Evolutionary conservation across 2,113 vertebrate genomes (phyloP), one percentile per base, ranked within the genome.

Genomic region (Murina feae): DNA sequence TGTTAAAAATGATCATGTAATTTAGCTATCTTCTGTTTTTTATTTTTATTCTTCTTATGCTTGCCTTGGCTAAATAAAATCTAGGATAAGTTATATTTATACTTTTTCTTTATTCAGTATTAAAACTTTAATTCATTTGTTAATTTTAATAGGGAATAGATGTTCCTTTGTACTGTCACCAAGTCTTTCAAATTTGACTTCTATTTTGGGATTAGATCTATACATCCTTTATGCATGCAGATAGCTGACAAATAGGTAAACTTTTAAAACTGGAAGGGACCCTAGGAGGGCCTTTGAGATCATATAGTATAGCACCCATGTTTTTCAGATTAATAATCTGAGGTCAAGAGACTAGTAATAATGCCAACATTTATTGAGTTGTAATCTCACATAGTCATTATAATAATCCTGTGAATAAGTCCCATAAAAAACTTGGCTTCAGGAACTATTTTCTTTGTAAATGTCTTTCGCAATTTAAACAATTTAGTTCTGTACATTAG

Each of bases 391-490:
- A 23, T 30, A 60, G 42, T 91, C 39, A 21, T 72, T 90, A 23
- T 66, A 81, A 84, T 21, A 88, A 49, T 53, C 39, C n/a, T 84
- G 5, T 91, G 75, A 65, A 51, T 23, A 44, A 74, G 42, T 83
- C 16, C 60, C 17, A 55, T 35, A 83, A n/a, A 74, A 84, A 79
- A 28, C 35, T 42, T 89, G 63, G 17, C 44, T 44, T 88, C 75
- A 81, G 72, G 25, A 90, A 39, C 66, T 80, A 9, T 89, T 91
- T 91, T 84, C 51, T 75, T 84, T 44, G 72, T 71, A 69, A 90
- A 75, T 68, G 9, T 63, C 75, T 32, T 58, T 90, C 14, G 63
- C 30, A 88, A 21, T 93, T 87, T 82, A 68, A 89, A 66, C 11
- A 89, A 35, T 83, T 82, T 76, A 85, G 23, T 65, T 96, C 23